Base-by-base conservation (phyloP, 2,113 vertebrate genomes). In the Columbina picui region DNA sequence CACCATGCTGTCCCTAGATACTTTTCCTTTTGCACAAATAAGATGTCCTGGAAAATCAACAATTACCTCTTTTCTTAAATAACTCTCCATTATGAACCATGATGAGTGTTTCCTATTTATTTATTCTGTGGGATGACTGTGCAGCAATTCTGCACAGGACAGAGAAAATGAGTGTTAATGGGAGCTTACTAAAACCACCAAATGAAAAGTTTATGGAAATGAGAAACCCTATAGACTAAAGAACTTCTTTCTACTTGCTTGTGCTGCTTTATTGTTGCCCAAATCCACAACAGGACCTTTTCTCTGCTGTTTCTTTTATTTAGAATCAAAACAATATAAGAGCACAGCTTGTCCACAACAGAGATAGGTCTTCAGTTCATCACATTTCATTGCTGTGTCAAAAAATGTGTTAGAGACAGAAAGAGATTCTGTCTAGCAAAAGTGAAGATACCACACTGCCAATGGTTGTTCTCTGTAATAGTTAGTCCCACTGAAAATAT, bases 281-380 rank as follows among this genome's bases (percentile, higher is more conserved):
- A 86, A 27, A 84, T 64, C 19, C 34, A 78, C 52, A 86, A 74
- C 0, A 70, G 10, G 52, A 74, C 22, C 7, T 91, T 64, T 93
- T 65, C 7, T 75, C 11, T 50, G 18, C 6, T 74, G 17, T 27
- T 93, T 61, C 29, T 77, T 85, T 74, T 83, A 63, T 93, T 90
- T 90, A 60, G 56, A 94, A 93, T 74, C 43, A 81, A 91, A 90
- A 84, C 34, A 90, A 86, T 90, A 90, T 52, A 18, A 90, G 23
- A 67, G 38, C 59, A 52, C 56, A 70, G 56, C 56, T 90, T 84
- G 52, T 81, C 79, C 75, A 39, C 56, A 90, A 27, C 47, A 16
- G 3, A 89, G 36, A 50, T 49, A 77, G 27, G 55, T 22, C 89
- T 80, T 91, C 59, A 88, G 82, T 87, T 95, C 81, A 93, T 83